phyloP scores from a whole-genome alignment of 2,888 invertebrate species.

The Dasypolia templi region DNA sequence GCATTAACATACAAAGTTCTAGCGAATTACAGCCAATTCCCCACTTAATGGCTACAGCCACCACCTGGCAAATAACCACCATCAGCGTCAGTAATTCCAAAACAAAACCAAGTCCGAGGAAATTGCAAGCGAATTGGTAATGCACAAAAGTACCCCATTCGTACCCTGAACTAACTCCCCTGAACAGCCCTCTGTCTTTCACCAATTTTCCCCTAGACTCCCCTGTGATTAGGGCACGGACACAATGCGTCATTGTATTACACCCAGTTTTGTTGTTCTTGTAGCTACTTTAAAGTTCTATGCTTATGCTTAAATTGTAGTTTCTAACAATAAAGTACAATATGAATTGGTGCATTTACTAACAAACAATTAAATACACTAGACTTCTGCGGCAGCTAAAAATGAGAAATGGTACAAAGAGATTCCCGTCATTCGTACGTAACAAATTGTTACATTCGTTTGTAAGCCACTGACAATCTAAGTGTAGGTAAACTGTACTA shows the following conservation, averaged over 20 bases:
- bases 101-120: slow-evolving; percentile 59
- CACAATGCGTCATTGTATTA: slow-evolving; percentile 27
- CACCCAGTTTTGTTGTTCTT: neutral
- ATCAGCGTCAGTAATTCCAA: slow-evolving; percentile 49
- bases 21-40: slow-evolving; percentile 11
- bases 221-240: slow-evolving; percentile 50
- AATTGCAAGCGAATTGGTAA: slow-evolving; percentile 71
- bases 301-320: neutral
- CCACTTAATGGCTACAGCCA: slow-evolving; percentile 24
- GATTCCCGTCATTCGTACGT: neutral
- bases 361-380: neutral
- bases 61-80: slow-evolving; percentile 42
- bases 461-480: neutral
- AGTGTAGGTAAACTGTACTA: neutral
- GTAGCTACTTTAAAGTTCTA: slow-evolving; percentile 13
- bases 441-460: neutral
- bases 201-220: slow-evolving; percentile 62
- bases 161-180: slow-evolving; percentile 63
- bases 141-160: slow-evolving; percentile 73
- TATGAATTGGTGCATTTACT: neutral
- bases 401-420: neutral
- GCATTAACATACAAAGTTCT: slow-evolving; percentile 20
- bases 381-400: neutral
- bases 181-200: slow-evolving; percentile 56
- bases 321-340: neutral